Percentiles rank a stretch among this genome's conserved stretches.
Evolutionary conservation across 2,797 vertebrate genomes (phyloP).

Genomic region (Rachycentron canadum): DNA sequence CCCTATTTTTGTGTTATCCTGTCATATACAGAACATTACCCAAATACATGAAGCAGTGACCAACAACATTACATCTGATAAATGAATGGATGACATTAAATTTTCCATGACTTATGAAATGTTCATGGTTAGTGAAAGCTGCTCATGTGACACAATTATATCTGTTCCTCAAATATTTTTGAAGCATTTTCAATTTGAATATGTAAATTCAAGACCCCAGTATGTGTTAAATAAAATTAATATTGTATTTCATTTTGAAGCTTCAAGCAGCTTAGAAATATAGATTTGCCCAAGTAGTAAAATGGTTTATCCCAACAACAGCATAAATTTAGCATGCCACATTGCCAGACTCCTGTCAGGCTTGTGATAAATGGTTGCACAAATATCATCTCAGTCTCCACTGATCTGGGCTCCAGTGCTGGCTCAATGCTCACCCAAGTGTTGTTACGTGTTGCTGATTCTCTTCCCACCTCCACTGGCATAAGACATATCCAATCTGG

Average conservation of each 20-base stretch:
- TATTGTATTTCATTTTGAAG: neutral
- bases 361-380: slow-evolving; percentile 21
- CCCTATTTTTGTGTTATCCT: neutral
- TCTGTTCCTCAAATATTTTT: neutral
- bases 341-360: slow-evolving; percentile 18
- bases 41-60: neutral
- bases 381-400: slow-evolving; percentile 23
- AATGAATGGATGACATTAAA: neutral
- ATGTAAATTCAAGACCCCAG: neutral
- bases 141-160: neutral
- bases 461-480: slow-evolving; percentile 5
- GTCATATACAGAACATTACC: neutral
- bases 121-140: neutral
- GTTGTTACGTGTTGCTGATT: slow-evolving; percentile 16
- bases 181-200: neutral
- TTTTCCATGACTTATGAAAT: neutral
- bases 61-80: neutral
- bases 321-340: slow-evolving; percentile 12
- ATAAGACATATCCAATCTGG: slow-evolving; percentile 9
- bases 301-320: slow-evolving; percentile 5
- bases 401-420: slow-evolving; percentile 10
- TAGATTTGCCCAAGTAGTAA: slow-evolving; percentile 5
- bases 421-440: slow-evolving; percentile 17
- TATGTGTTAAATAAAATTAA: neutral
- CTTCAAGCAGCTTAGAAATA: neutral